These are phyloP conservation scores for Phyllotreta cruciferae DNA, from an alignment of 2,888 invertebrate species.

Conservation along the genomic window DNA sequence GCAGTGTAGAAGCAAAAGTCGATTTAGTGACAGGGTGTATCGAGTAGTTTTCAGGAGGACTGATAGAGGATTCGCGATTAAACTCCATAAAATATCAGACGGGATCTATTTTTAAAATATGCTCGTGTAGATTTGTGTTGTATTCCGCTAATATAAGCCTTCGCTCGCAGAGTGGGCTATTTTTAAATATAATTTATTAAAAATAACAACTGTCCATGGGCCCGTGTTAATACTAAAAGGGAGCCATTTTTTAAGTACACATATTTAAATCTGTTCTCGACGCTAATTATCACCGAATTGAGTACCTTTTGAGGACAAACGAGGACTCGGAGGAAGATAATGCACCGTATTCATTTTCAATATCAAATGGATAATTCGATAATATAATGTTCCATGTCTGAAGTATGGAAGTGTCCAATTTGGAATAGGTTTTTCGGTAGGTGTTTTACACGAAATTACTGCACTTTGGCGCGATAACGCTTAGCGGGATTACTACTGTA, in stretches of 20 bases:
- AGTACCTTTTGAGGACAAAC: slow-evolving; percentile 39
- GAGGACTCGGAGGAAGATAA: slow-evolving; percentile 24
- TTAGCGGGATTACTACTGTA: background rate
- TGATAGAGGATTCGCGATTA: slow-evolving; percentile 58
- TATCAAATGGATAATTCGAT: slow-evolving; percentile 28
- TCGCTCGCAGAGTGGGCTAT: slow-evolving; percentile 57
- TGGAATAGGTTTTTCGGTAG: slow-evolving; percentile 41
- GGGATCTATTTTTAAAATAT: slow-evolving; percentile 59
- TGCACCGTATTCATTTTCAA: slow-evolving; percentile 18
- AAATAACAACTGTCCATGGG: slow-evolving; percentile 58
- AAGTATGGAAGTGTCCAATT: slow-evolving; percentile 38
- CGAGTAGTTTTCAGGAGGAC: slow-evolving; percentile 59
- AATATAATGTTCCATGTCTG: slow-evolving; percentile 36
- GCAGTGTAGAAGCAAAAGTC: slow-evolving; percentile 47
- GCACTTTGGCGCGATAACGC: background rate
- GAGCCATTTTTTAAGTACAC: slow-evolving; percentile 56
- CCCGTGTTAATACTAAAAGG: slow-evolving; percentile 54
- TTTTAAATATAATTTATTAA: slow-evolving; percentile 58
- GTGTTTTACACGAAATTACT: slow-evolving; percentile 16
- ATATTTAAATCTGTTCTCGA: slow-evolving; percentile 37
- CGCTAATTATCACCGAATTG: slow-evolving; percentile 35
- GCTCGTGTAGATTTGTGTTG: slow-evolving; percentile 56
- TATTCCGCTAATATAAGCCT: slow-evolving; percentile 58
- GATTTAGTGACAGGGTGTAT: slow-evolving; percentile 59
- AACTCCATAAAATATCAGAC: slow-evolving; percentile 55